These are phyloP conservation scores for Tinea pellionella DNA, from an alignment of 2,888 invertebrate genomes.

Conservation along the genomic window DNA sequence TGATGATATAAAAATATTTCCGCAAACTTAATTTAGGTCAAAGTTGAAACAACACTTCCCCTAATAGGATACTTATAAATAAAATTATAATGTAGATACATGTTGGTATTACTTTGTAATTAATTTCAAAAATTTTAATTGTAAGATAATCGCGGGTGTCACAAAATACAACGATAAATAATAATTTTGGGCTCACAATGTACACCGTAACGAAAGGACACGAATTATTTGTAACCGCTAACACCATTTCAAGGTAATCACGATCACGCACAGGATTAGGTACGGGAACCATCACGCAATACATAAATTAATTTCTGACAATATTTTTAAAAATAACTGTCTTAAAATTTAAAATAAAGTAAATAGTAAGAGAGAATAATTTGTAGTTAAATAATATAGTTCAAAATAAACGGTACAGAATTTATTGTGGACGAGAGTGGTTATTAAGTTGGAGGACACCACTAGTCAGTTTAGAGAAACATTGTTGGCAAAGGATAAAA, in stretches of 20 bases:
- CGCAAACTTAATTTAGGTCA: neutral
- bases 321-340: neutral
- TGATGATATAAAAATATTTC: neutral
- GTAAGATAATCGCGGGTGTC: neutral
- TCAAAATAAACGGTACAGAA: neutral
- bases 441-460: neutral
- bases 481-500: slow-evolving; percentile 9
- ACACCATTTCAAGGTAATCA: slow-evolving; percentile 5
- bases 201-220: slow-evolving; percentile 2
- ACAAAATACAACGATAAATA: neutral
- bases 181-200: neutral
- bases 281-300: slow-evolving; percentile 8
- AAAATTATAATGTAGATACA: neutral
- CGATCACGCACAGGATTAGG: slow-evolving; percentile 10
- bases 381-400: neutral
- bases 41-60: neutral
- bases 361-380: neutral
- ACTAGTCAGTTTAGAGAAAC: slow-evolving; percentile 3
- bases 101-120: no score
- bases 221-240: slow-evolving; percentile 6
- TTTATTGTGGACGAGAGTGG: neutral
- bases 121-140: neutral
- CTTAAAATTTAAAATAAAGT: neutral
- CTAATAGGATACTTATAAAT: neutral
- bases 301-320: neutral